These are phyloP conservation scores for Hycleus cichorii DNA, from an alignment of 1,140 invertebrate species.

Conservation along the genomic window DNA sequence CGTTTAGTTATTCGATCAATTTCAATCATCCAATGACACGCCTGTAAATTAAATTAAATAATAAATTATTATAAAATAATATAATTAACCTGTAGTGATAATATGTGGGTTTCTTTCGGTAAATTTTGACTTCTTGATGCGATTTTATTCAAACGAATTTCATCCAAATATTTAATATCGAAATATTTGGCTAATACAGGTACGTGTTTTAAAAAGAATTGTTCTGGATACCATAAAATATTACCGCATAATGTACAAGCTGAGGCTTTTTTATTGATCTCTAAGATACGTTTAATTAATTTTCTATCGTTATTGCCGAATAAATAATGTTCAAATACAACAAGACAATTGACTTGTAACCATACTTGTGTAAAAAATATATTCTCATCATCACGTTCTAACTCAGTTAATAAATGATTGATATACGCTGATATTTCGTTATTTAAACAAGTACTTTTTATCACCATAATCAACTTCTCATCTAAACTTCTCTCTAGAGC, in stretches of 20 bases:
- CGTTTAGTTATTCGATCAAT: conserved; percentile 49
- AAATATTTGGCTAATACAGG: conserved; percentile 50
- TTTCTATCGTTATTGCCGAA: conserved; percentile 74
- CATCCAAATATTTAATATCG: conserved; percentile 54
- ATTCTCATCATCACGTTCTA: conserved; percentile 57
- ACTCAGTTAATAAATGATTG: conserved; percentile 52
- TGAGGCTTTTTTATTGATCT: conserved; percentile 69
- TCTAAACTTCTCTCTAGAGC: conserved; percentile 59
- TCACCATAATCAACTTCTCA: conserved; percentile 47
- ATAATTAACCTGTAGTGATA: conserved; percentile 43
- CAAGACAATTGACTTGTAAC: conserved; percentile 64
- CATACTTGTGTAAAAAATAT: conserved; percentile 53
- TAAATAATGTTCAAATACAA: conserved; percentile 64
- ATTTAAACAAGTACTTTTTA: conserved; percentile 58
- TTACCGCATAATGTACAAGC: conserved; percentile 68
- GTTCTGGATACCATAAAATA: conserved; percentile 72
- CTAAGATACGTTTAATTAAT: conserved; percentile 61
- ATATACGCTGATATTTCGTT: conserved; percentile 68
- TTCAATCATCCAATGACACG: conserved; percentile 54
- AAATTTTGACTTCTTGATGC: conserved; percentile 50
- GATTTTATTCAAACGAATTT: conserved; percentile 51
- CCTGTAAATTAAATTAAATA: conserved; percentile 26
- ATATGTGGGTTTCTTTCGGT: conserved; percentile 49
- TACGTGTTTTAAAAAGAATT: conserved; percentile 60
- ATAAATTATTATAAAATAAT: neutral